These are phyloP conservation scores for Trissoscelio sp. DNA, from an alignment of 2,888 invertebrate genomes.

Conservation along the genomic window DNA sequence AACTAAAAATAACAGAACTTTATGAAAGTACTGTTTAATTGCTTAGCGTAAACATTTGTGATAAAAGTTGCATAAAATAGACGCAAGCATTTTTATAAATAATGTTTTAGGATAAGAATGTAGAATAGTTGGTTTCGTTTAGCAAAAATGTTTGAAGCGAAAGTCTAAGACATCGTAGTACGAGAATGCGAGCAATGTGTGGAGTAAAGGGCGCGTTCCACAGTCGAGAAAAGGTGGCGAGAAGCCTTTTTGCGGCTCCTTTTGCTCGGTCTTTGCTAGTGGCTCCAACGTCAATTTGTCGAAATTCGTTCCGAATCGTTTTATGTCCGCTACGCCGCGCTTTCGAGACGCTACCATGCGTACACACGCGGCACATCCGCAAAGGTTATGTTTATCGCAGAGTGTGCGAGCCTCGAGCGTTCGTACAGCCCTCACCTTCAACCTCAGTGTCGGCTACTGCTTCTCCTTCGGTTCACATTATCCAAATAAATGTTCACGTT, in stretches of 20 bases:
- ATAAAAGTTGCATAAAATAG: no score
- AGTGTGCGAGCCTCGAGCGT: constrained; percentile 55
- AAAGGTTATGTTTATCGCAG: constrained; percentile 65
- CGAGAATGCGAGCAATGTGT: constrained; percentile 60
- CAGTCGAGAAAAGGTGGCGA: constrained; percentile 66
- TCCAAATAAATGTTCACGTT: constrained; percentile 46
- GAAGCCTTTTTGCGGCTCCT: constrained; percentile 73
- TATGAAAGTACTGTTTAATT: no score
- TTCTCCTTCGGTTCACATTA: constrained; percentile 26
- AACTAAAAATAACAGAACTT: no score
- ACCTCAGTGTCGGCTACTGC: constrained; percentile 70
- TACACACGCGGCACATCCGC: constrained; percentile 76
- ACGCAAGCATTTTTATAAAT: no score
- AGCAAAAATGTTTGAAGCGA: constrained; percentile 12
- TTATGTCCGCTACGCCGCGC: constrained; percentile 81
- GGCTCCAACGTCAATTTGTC: constrained; percentile 83
- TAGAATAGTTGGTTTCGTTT: no score
- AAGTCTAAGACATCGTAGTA: constrained; percentile 40
- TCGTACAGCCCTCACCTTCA: constrained; percentile 68
- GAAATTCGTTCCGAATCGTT: constrained; percentile 84
- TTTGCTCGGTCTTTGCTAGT: constrained; percentile 72
- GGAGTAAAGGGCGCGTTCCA: constrained; percentile 58
- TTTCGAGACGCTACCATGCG: constrained; percentile 81
- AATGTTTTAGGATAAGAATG: no score
- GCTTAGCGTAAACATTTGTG: no score